These are phyloP conservation scores for Fragum whitleyi DNA, from an alignment of 2,888 invertebrate genomes.

Conservation along the genomic window DNA sequence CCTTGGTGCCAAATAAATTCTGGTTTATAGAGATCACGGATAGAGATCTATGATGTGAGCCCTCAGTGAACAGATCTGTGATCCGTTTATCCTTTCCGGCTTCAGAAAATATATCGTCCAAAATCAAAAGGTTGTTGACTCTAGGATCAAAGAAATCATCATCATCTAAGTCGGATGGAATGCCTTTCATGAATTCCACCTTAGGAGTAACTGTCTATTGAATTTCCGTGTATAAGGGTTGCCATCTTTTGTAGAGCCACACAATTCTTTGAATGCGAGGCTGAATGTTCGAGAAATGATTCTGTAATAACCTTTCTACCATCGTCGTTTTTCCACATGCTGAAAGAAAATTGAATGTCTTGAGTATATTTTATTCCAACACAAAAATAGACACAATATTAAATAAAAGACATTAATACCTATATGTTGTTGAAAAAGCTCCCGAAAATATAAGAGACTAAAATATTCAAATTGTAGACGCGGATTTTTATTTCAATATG, in stretches of 20 bases:
- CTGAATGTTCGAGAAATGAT: constrained; percentile 16
- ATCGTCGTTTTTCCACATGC: constrained; percentile 39
- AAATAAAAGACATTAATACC: no score
- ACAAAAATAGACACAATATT: no score
- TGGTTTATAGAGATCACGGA: constrained; percentile 32
- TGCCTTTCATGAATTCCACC: constrained; percentile 57
- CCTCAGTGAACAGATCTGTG: constrained; percentile 49
- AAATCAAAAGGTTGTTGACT: constrained; percentile 51
- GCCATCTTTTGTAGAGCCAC: constrained; percentile 60
- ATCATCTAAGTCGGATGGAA: constrained; percentile 49
- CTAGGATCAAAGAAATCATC: constrained; percentile 47
- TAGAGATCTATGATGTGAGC: constrained; percentile 28
- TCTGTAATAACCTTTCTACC: constrained; percentile 29
- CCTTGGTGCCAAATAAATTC: constrained; percentile 34
- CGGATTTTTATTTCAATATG: no score
- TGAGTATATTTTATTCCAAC: no score
- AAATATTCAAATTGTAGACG: no score
- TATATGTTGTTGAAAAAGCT: no score
- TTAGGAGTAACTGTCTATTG: constrained; percentile 29
- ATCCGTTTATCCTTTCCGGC: constrained; percentile 37
- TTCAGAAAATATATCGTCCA: constrained; percentile 48
- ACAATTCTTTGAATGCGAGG: constrained; percentile 56
- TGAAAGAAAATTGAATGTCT: not conserved
- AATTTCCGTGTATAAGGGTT: constrained; percentile 41
- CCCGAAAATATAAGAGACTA: no score